Base-by-base conservation (phyloP, 2,888 invertebrate species). In the Eupithecia pulchellata region DNA sequence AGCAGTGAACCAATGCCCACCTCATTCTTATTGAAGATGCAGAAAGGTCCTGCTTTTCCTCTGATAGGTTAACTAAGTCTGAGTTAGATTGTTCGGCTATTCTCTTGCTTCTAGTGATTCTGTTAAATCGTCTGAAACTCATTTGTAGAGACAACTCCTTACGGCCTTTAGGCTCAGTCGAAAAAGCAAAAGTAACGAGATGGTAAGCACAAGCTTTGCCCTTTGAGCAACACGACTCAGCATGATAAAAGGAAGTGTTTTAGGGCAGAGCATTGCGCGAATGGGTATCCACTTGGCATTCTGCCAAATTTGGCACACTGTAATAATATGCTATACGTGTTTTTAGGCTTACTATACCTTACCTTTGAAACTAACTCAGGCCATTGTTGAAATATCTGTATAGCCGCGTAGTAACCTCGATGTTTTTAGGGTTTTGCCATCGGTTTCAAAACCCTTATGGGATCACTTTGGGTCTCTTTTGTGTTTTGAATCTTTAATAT, bases 171-270 rank as follows among this genome's bases (percentile, higher is more conserved):
- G 14, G 27, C 14, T 27, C 25, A 55, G 14, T 14, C 5, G 5
- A 27, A 55, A 55, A 55, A 55, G 55, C 66, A 58, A 36, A 71
- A 34, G 52, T 61, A 66, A 47, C 47, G 52, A 47, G 52, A 34
- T 11, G 52, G 34, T 52, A 58, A 66, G 29, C 27, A 29, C 27
- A 52, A 69, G 72, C 62, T 61, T 55, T 61, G 55, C 68, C 61
- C 68, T 72, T 69, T 72, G 65, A 72, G 32, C 52, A 25, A 4
- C 39, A 14, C 36, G 42, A 55, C 52, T 25, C 52, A 52, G 52
- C 52, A 58, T 39, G 62, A 8, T 64, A 61, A 71, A 68, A 47
- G 57, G 52, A 65, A 68, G 64, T 60, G 32, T 62, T 66, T 72
- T 69, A 65, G 36, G 32, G 62, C 68, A 61, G 30, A 36, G 61